These are phyloP conservation scores for Dermatemys mawii DNA, from an alignment of 2,113 vertebrate genomes.

Conservation along the genomic window DNA sequence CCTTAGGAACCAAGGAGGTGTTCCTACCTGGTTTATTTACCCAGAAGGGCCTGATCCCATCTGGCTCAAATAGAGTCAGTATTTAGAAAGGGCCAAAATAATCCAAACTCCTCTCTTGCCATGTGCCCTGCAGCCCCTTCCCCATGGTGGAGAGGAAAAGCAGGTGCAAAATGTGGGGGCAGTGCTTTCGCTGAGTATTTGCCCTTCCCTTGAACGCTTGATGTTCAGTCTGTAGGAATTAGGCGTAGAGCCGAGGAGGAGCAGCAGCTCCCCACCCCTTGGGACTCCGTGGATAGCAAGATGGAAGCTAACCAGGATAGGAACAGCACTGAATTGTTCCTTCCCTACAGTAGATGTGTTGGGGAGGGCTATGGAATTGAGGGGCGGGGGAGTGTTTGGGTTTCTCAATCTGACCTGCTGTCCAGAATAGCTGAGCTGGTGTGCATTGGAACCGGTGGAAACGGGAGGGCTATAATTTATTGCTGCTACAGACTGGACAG, in stretches of 20 bases:
- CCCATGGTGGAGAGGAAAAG: not conserved
- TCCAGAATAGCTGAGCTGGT: not conserved
- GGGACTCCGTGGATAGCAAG: not conserved
- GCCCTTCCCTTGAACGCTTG: not conserved
- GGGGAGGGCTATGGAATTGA: not conserved
- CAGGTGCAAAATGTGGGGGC: not conserved
- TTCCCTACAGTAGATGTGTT: not conserved
- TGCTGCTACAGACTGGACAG: not conserved
- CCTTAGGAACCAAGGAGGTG: not conserved
- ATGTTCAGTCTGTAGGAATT: not conserved
- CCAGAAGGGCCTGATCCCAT: not conserved
- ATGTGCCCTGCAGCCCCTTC: not conserved
- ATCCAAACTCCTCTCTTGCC: not conserved
- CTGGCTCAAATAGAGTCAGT: not conserved
- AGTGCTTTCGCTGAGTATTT: not conserved
- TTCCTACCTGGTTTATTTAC: not conserved
- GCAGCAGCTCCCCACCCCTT: not conserved
- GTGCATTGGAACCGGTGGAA: not conserved
- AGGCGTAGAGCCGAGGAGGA: not conserved
- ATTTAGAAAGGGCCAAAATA: not conserved
- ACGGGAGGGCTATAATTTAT: not conserved
- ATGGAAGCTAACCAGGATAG: not conserved
- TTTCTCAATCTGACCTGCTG: too few relatives aligned
- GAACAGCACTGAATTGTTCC: not conserved
- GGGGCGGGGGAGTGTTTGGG: not conserved